Conservation (phyloP, 2,888 invertebrate genomes). For the Drosophila subsilvestris region DNA sequence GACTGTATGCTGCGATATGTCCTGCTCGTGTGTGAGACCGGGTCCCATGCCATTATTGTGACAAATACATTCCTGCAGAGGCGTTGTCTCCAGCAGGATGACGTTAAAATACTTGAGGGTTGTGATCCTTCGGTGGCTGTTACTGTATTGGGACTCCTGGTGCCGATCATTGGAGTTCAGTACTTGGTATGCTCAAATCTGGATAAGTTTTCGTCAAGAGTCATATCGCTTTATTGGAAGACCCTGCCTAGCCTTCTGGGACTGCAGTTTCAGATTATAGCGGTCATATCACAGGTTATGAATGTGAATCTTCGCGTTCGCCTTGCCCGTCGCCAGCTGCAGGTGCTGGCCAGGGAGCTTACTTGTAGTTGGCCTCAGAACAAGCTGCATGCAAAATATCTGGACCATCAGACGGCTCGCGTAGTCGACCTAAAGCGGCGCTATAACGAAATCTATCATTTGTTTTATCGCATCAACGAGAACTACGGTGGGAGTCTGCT, state of each 20-base stretch:
- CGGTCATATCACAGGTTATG: slow-evolving; percentile 55
- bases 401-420: slow-evolving; percentile 15
- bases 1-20: slow-evolving; percentile 37
- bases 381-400: slow-evolving; percentile 1
- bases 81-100: not conserved
- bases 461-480: slow-evolving; percentile 65
- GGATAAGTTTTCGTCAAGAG: not conserved
- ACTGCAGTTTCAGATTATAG: slow-evolving; percentile 52
- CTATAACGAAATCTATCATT: slow-evolving; percentile 70
- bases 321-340: slow-evolving; percentile 21
- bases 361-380: slow-evolving; percentile 8
- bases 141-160: slow-evolving; percentile 1
- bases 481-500: slow-evolving; percentile 80
- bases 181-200: not conserved
- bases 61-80: slow-evolving; percentile 36
- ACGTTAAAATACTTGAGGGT: not conserved
- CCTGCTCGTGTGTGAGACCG: slow-evolving; percentile 24
- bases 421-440: slow-evolving; percentile 66
- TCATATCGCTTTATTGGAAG: slow-evolving; percentile 20
- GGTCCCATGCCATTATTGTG: slow-evolving; percentile 47
- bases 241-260: slow-evolving; percentile 35
- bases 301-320: slow-evolving; percentile 36
- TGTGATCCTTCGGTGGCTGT: slow-evolving; percentile 17
- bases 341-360: slow-evolving; percentile 30
- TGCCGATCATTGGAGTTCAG: slow-evolving; percentile 22